Conservation (phyloP, 2,797 vertebrate species). For the Triplophysa yarkandensis region DNA sequence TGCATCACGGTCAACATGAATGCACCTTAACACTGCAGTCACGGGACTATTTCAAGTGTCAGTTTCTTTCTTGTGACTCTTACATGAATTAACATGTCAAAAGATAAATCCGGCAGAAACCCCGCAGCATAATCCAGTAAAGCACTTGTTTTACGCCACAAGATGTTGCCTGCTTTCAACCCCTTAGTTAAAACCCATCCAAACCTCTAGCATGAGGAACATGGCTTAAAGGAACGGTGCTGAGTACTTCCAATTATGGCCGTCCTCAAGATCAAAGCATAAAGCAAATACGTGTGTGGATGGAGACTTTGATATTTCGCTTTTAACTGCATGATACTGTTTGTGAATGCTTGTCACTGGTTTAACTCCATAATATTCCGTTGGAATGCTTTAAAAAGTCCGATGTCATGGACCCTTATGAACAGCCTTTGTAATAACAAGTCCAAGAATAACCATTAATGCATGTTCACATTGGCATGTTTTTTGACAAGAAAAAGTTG, state of each 20-base stretch:
- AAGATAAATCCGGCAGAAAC: conserved; percentile 41
- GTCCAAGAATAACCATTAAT: background rate
- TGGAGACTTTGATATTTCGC: background rate
- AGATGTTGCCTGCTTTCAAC: conserved; percentile 46
- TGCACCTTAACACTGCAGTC: background rate
- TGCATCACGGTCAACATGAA: too few relatives aligned
- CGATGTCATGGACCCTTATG: background rate
- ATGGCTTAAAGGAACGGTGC: conserved; percentile 28
- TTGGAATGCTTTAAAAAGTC: background rate
- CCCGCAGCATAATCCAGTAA: conserved; percentile 43
- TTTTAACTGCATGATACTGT: conserved; percentile 12
- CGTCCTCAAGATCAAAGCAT: conserved; percentile 25
- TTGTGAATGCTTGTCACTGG: conserved; percentile 13
- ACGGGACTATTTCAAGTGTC: conserved; percentile 25
- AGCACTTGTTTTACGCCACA: conserved; percentile 38
- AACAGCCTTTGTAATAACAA: background rate
- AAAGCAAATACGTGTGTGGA: conserved; percentile 25
- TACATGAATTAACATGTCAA: conserved; percentile 44
- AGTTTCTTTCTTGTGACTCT: conserved; percentile 29
- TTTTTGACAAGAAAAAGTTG: too few relatives aligned
- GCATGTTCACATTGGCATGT: too few relatives aligned
- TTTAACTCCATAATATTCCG: background rate
- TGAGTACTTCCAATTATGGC: conserved; percentile 30
- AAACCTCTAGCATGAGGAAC: conserved; percentile 17
- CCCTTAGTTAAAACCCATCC: conserved; percentile 44